Evolutionary conservation across 2,113 vertebrate species (phyloP).

Genomic region (Odontesthes bonariensis): DNA sequence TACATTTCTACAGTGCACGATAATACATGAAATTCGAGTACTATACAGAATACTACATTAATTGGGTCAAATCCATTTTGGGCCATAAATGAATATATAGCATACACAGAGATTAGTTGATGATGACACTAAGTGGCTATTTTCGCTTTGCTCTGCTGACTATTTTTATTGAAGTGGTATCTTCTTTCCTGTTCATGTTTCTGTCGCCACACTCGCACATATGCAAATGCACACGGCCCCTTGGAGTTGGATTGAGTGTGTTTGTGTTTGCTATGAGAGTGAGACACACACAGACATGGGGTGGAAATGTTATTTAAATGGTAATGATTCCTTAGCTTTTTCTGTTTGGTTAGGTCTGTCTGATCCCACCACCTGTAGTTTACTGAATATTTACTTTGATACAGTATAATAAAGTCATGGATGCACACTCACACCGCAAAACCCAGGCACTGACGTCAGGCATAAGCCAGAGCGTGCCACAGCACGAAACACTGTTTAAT

Average conservation of each 20-base stretch:
- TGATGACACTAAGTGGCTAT: neutral
- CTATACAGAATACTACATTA: neutral
- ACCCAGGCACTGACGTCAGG: constrained; percentile 22
- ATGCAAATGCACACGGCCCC: constrained; percentile 19
- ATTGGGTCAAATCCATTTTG: neutral
- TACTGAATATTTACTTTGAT: constrained; percentile 59
- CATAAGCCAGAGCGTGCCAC: constrained; percentile 26
- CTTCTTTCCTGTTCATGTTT: neutral
- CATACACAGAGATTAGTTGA: neutral
- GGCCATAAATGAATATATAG: neutral
- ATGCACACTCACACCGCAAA: constrained; percentile 16
- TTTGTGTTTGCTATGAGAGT: constrained; percentile 61
- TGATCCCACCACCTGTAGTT: constrained; percentile 77
- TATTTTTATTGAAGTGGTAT: constrained; percentile 16
- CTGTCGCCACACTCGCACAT: constrained; percentile 14
- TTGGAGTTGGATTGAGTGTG: constrained; percentile 11
- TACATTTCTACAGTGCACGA: neutral
- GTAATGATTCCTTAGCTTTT: constrained; percentile 77
- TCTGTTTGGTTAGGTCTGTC: constrained; percentile 70
- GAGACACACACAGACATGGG: constrained; percentile 21
- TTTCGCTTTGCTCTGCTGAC: neutral
- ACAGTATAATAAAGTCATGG: constrained; percentile 48
- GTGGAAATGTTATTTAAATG: constrained; percentile 83
- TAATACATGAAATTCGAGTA: neutral
- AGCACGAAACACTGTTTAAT: constrained; percentile 64